A percentile compares a stretch with the other conserved stretches of the same genome.
Evolutionary conservation across 2,888 invertebrate species (phyloP).

Genomic region (Aphidius colemani): DNA sequence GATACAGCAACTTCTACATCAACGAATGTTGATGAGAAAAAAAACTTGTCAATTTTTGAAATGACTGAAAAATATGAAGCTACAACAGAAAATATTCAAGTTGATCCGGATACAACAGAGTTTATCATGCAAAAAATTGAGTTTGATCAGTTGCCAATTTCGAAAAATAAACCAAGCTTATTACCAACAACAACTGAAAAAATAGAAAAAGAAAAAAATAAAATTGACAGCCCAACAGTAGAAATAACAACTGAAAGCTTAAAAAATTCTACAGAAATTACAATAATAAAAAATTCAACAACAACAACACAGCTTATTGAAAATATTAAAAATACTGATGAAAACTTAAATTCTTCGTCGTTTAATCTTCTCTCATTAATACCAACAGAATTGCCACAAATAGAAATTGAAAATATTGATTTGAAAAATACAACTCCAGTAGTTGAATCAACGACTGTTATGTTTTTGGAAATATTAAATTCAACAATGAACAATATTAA

Average conservation of each 20-base stretch:
- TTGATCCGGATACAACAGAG: neutral
- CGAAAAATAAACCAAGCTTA: neutral
- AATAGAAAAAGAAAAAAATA: neutral
- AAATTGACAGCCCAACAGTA: neutral
- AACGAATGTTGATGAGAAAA: slow-evolving; percentile 11
- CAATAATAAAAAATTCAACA: slow-evolving; percentile 35
- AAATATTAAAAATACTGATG: too few relatives aligned
- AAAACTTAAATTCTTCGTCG: too few relatives aligned
- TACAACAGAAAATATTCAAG: neutral
- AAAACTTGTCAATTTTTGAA: neutral
- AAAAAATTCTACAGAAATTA: slow-evolving; percentile 33
- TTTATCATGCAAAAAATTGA: slow-evolving; percentile 4
- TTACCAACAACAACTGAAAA: slow-evolving; percentile 15
- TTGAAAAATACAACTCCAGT: too few relatives aligned
- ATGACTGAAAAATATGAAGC: neutral
- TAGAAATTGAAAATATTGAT: neutral
- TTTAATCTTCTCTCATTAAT: too few relatives aligned
- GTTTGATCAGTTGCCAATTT: slow-evolving; percentile 16
- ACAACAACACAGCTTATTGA: slow-evolving; percentile 32
- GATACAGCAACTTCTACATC: neutral
- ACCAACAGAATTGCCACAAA: slow-evolving; percentile 28
- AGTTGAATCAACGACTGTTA: too few relatives aligned
- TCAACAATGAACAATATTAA: too few relatives aligned
- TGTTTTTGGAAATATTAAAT: too few relatives aligned
- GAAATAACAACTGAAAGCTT: slow-evolving; percentile 18